Evolutionary conservation across 2,113 vertebrate genomes (phyloP).

Genomic region (Menura novaehollandiae): DNA sequence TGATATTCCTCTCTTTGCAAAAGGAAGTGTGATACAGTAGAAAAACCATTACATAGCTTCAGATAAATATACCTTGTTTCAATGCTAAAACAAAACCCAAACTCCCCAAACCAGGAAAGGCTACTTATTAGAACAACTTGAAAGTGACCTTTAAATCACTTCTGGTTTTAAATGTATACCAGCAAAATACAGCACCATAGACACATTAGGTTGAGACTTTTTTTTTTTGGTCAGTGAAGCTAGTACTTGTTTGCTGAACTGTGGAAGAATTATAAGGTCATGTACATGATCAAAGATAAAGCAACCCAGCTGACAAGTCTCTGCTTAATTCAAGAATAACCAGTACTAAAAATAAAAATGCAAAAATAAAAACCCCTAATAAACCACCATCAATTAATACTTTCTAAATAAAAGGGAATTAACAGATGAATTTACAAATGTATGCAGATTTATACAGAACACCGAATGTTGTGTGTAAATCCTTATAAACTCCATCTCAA

Average conservation of each 20-base stretch:
- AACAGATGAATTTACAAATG: slow-evolving; percentile 66
- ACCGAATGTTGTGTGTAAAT: slow-evolving; percentile 72
- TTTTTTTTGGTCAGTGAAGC: slow-evolving; percentile 73
- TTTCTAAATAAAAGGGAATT: slow-evolving; percentile 52
- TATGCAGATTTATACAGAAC: slow-evolving; percentile 73
- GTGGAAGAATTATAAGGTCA: slow-evolving; percentile 70
- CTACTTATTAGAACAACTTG: slow-evolving; percentile 58
- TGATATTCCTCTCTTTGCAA: slow-evolving; percentile 5
- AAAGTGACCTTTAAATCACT: slow-evolving; percentile 57
- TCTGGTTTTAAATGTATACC: slow-evolving; percentile 67
- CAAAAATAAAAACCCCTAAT: slow-evolving; percentile 12
- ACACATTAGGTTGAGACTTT: slow-evolving; percentile 62
- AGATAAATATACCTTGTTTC: slow-evolving; percentile 69
- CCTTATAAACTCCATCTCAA: slow-evolving; percentile 64
- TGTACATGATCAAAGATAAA: slow-evolving; percentile 66
- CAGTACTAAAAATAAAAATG: slow-evolving; percentile 62
- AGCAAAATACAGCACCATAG: slow-evolving; percentile 75
- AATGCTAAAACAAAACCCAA: slow-evolving; percentile 42
- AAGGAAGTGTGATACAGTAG: slow-evolving; percentile 62
- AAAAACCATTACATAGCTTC: slow-evolving; percentile 35
- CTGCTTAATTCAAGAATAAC: slow-evolving; percentile 75
- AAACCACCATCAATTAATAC: slow-evolving; percentile 40
- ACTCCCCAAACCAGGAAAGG: slow-evolving; percentile 57
- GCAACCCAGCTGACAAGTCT: slow-evolving; percentile 72
- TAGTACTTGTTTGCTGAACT: slow-evolving; percentile 76